Percentiles rank a stretch among this genome's conserved stretches.
These are phyloP conservation scores for Pristis pectinata DNA, from an alignment of 2,797 vertebrate genomes.

Conservation along the genomic window DNA sequence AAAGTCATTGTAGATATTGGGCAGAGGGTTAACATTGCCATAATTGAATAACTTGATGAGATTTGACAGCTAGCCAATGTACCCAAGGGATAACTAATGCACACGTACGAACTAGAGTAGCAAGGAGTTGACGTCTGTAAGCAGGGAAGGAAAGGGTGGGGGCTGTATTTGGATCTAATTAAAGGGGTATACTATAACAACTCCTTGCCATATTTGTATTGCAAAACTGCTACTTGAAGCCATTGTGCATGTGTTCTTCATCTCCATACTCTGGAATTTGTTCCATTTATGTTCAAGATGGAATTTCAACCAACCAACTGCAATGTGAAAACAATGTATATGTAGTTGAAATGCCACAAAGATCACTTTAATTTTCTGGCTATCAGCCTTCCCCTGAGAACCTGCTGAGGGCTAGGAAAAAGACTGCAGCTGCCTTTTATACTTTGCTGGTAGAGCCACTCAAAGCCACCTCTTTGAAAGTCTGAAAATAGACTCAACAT, in stretches of 20 bases:
- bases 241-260: neutral
- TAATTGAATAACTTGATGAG: neutral
- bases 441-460: neutral
- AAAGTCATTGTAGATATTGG: neutral
- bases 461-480: neutral
- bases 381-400: neutral
- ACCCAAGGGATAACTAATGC: neutral
- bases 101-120: neutral
- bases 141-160: neutral
- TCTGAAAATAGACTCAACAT: neutral
- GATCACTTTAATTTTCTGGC: neutral
- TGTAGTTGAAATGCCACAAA: neutral
- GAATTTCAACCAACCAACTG: neutral
- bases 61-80: neutral
- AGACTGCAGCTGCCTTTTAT: neutral
- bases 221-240: neutral
- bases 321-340: neutral
- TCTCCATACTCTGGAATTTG: neutral
- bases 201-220: neutral
- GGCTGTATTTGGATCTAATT: neutral
- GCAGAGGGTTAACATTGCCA: neutral
- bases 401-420: neutral
- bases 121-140: neutral
- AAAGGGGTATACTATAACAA: neutral
- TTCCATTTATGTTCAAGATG: neutral